These are phyloP conservation scores for Anabacerthia variegaticeps DNA, from an alignment of 2,797 vertebrate species.

Conservation along the genomic window DNA sequence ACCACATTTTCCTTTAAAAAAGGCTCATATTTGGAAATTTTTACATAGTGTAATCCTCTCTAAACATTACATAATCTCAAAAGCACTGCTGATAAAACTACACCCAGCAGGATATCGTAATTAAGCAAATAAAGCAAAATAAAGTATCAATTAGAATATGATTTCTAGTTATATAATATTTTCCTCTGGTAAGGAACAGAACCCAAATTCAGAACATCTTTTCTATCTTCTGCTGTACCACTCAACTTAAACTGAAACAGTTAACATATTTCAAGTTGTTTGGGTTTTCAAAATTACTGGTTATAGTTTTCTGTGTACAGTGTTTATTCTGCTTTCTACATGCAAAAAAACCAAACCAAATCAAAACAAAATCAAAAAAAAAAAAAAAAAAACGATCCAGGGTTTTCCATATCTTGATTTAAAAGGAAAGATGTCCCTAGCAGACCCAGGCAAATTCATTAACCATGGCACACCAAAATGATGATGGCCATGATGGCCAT, in stretches of 20 bases:
- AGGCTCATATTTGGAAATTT: not conserved
- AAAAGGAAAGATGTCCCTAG: not conserved
- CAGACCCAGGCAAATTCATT: not conserved
- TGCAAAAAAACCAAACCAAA: not conserved
- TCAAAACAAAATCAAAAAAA: not conserved
- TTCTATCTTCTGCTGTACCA: not conserved
- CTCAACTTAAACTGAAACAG: not conserved
- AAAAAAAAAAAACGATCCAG: not conserved
- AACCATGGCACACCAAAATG: not conserved
- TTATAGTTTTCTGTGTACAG: not conserved
- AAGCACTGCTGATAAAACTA: slow-evolving; percentile 28
- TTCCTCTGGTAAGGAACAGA: not conserved
- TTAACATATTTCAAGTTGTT: not conserved
- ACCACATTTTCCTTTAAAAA: not conserved
- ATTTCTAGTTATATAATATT: not conserved
- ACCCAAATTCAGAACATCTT: not conserved
- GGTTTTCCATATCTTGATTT: not conserved
- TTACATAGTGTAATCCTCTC: not conserved
- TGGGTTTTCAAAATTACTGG: not conserved
- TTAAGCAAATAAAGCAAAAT: slow-evolving; percentile 17
- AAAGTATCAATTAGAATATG: not conserved
- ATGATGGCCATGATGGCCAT: not conserved
- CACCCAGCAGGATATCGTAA: not conserved
- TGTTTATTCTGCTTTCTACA: not conserved
- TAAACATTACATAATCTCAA: slow-evolving; percentile 38